Conservation (phyloP, 2,888 invertebrate genomes). For the Bimastos eiseni region DNA sequence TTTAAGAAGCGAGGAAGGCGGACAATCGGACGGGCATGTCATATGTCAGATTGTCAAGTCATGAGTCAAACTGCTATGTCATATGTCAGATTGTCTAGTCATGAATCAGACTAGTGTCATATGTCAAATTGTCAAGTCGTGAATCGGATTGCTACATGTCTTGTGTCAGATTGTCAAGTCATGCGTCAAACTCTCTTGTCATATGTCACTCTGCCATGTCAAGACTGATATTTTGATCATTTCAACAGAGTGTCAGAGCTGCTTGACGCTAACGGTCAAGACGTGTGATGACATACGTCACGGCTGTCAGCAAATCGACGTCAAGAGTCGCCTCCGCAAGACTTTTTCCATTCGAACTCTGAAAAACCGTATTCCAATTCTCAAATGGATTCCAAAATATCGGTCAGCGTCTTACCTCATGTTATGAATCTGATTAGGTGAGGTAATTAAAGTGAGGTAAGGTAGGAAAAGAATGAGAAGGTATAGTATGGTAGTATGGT, state of each 20-base stretch:
- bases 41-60: too few relatives aligned
- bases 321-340: slow-evolving; percentile 15
- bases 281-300: slow-evolving; percentile 10
- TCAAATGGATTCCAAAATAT: slow-evolving; percentile 38
- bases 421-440: too few relatives aligned
- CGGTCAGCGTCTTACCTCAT: slow-evolving; percentile 19
- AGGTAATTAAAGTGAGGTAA: too few relatives aligned
- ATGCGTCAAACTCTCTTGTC: too few relatives aligned
- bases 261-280: neutral
- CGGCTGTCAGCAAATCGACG: slow-evolving; percentile 14
- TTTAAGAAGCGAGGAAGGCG: too few relatives aligned
- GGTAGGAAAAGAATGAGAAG: too few relatives aligned
- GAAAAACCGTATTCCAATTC: slow-evolving; percentile 35
- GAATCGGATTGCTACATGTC: too few relatives aligned
- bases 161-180: too few relatives aligned
- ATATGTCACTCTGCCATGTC: neutral
- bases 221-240: neutral
- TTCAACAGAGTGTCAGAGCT: neutral
- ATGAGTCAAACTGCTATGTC: too few relatives aligned
- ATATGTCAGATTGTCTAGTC: neutral
- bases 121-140: neutral
- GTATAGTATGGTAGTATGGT: too few relatives aligned
- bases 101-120: neutral
- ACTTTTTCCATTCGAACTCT: slow-evolving; percentile 26
- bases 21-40: too few relatives aligned